These are phyloP conservation scores for Eublepharis macularius DNA, from an alignment of 2,113 vertebrate species.

Conservation along the genomic window DNA sequence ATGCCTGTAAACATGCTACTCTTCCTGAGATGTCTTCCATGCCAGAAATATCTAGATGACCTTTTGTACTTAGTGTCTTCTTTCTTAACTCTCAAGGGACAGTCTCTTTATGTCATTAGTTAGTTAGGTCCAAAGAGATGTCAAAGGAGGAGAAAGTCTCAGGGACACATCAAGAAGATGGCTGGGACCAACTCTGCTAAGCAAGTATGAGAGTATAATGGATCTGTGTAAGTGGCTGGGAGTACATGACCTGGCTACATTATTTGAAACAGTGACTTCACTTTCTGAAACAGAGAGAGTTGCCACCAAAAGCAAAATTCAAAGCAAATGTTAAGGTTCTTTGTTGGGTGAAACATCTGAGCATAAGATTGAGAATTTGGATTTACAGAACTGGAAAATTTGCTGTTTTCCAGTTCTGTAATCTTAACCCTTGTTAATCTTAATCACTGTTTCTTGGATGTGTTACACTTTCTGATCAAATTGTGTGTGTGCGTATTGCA, in stretches of 20 bases:
- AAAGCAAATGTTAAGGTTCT: neutral
- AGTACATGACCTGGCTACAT: neutral
- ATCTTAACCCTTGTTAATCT: too few species aligned
- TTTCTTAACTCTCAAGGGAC: neutral
- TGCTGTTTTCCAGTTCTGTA: too few species aligned
- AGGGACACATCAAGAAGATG: neutral
- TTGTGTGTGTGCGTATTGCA: too few species aligned
- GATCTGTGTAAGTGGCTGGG: neutral
- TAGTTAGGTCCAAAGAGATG: neutral
- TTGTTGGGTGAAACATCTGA: neutral
- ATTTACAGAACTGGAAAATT: too few species aligned
- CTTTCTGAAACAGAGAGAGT: neutral
- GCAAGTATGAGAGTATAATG: neutral
- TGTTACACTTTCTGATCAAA: too few species aligned
- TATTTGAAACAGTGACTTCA: neutral
- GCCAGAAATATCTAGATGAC: neutral
- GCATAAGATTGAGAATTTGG: too few species aligned
- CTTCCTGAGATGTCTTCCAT: neutral
- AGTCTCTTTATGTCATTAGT: neutral
- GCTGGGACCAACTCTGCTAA: neutral
- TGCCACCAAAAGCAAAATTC: neutral
- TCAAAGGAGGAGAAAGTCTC: neutral
- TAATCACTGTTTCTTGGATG: too few species aligned
- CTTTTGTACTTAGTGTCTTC: accelerated
- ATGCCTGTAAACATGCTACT: neutral